Conservation (phyloP, 2,797 vertebrate genomes). For the Limnodromus scolopaceus region DNA sequence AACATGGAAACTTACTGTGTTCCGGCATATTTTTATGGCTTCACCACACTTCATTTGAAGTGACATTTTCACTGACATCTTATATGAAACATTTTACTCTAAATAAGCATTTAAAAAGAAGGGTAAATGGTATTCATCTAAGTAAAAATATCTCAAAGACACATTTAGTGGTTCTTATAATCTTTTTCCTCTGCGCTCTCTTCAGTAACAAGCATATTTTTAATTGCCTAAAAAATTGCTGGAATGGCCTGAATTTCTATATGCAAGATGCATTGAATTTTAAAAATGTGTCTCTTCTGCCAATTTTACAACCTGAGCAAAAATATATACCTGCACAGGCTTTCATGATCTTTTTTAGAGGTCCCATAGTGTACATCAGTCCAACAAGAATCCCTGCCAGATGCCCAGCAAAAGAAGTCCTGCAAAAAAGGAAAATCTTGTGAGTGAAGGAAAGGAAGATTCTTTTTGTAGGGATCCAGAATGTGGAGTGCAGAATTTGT, state of each 20-base stretch:
- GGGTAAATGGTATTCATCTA: not conserved
- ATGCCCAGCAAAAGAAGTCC: slow-evolving; percentile 92
- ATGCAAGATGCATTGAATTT: not conserved
- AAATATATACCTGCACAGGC: slow-evolving; percentile 82
- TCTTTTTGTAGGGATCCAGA: not conserved
- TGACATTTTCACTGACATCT: not conserved
- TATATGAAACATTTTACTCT: not conserved
- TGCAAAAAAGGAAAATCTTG: slow-evolving; percentile 57
- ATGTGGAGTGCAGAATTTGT: not conserved
- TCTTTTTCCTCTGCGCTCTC: not conserved
- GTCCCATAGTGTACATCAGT: slow-evolving; percentile 89
- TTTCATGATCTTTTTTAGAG: slow-evolving; percentile 86
- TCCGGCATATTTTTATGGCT: not conserved
- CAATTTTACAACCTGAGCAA: not conserved
- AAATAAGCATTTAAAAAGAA: not conserved
- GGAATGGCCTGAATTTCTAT: not conserved
- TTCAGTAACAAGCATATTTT: not conserved
- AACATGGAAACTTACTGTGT: not conserved
- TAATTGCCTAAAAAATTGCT: not conserved
- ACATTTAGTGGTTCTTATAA: not conserved
- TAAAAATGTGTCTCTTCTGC: not conserved
- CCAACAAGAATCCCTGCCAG: slow-evolving; percentile 95
- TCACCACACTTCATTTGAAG: not conserved
- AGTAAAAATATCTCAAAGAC: not conserved
- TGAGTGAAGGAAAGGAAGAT: not conserved